A percentile compares a stretch with the other conserved stretches of the same genome.
Evolutionary conservation across 1,140 invertebrate genomes (phyloP).

Genomic region (Tenebrio molitor): DNA sequence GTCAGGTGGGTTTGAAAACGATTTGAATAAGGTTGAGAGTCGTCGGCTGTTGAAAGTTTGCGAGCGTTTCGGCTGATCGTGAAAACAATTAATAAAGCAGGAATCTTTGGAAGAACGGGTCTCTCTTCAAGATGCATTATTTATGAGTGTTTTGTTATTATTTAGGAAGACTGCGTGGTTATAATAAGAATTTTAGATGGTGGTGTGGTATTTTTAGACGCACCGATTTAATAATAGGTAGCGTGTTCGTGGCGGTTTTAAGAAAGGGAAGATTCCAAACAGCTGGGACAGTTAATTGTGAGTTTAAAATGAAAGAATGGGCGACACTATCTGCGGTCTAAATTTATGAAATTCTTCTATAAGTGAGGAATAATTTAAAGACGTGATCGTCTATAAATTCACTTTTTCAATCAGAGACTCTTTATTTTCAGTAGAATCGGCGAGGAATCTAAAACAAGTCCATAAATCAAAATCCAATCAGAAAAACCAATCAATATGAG

Average conservation of each 20-base stretch:
- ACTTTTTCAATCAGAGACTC: slow-evolving; percentile 47
- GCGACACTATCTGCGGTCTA: neutral
- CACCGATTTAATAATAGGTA: slow-evolving; percentile 3
- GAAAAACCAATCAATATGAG: slow-evolving; percentile 48
- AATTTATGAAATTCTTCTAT: slow-evolving; percentile 7
- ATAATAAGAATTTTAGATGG: slow-evolving; percentile 19
- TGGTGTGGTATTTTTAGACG: neutral
- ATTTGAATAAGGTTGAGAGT: neutral
- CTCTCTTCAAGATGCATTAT: neutral
- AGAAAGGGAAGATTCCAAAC: too few species aligned
- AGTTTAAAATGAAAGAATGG: too few species aligned
- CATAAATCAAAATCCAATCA: slow-evolving; percentile 54
- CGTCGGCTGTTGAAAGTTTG: slow-evolving; percentile 1
- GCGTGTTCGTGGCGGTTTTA: too few species aligned
- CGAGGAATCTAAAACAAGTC: slow-evolving; percentile 49
- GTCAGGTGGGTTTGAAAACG: slow-evolving; percentile 3
- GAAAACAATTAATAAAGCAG: slow-evolving; percentile 7
- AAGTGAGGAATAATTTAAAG: slow-evolving; percentile 26
- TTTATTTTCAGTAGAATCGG: slow-evolving; percentile 40
- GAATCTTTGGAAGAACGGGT: neutral
- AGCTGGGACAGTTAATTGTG: too few species aligned
- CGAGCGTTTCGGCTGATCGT: neutral
- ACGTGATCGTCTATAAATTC: slow-evolving; percentile 31
- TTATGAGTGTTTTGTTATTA: slow-evolving; percentile 22
- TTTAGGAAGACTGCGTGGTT: neutral